Evolutionary conservation across 2,888 invertebrate genomes (phyloP), one percentile per base, ranked within the genome.

Genomic region (Octonoba sinensis): DNA sequence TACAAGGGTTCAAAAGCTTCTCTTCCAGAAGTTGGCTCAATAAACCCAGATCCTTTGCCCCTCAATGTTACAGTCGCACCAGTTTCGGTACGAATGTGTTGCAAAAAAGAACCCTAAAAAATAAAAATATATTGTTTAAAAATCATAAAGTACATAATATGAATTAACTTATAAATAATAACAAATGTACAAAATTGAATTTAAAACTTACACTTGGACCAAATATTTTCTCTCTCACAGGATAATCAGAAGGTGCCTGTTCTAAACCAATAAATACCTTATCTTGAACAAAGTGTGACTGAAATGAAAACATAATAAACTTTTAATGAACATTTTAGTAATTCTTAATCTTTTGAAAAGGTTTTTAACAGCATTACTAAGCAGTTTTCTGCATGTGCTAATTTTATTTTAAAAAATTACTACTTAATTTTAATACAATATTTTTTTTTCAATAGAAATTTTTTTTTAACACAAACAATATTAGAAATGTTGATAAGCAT

Each of bases 251-350:
- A 44, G 94, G 93, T 70, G 93, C 92, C 90, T 93, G 92, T 86
- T 94, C 94, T 85, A 94, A 90, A 56, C 94, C 94, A 86, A 94
- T 91, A 86, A 92, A 92, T 85, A 95, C 91, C 89, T 94, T 94
- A 88, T 94, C 94, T 88, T 91, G 88, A 36, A 89, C 84, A 69
- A 88, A 86, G 69, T 87, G 85, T 24, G 87, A 76, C 87, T 88
- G 83, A 18, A 72, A 72, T 20, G 3, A 44, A 49, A 72, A 47
- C 16, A 27, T 16, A 54, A 51, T 3, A 6, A 27, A 27, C 2
- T 27, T 3, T 27, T 6, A 27, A 27, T 27, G 27, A 27, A 3
- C 27, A 27, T 27, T 27, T 2, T 6, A 27, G 27, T 2, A 6
- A 27, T 27, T 36, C 36, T 36, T 36, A 4, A 4, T 3, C 11